phyloP scores from a whole-genome alignment of 2,113 vertebrate species.

The Polypterus bichir region DNA sequence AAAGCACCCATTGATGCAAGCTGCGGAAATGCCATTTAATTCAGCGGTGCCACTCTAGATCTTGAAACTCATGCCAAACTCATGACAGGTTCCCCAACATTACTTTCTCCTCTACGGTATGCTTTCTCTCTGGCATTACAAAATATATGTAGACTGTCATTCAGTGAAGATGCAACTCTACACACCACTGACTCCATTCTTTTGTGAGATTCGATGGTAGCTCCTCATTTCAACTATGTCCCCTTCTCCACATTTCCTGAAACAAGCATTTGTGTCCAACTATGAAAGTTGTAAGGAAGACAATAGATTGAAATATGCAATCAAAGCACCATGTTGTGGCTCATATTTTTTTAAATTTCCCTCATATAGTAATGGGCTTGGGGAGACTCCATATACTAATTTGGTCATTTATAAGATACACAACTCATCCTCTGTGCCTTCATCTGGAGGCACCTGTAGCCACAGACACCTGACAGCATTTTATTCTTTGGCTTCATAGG shows the following conservation, averaged over 20 bases:
- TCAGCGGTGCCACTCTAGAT: too few species aligned
- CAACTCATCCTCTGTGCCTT: constrained; percentile 3
- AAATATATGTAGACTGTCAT: too few species aligned
- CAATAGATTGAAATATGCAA: constrained; percentile 8
- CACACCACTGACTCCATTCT: constrained; percentile 19
- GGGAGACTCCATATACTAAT: constrained; percentile 5
- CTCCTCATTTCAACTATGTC: constrained; percentile 13
- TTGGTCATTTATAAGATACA: constrained; percentile 8
- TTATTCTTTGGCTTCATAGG: constrained; percentile 7
- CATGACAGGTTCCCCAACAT: too few species aligned
- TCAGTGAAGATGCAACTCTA: too few species aligned
- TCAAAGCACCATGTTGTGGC: constrained; percentile 6
- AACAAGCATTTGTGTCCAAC: constrained; percentile 11
- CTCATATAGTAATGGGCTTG: constrained; percentile 4
- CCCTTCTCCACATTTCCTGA: constrained; percentile 17
- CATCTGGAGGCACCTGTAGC: constrained; percentile 10
- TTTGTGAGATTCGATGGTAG: constrained; percentile 13
- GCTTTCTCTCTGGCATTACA: too few species aligned
- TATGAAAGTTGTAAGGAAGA: constrained; percentile 16
- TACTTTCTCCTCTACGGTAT: too few species aligned
- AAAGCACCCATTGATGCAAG: too few species aligned
- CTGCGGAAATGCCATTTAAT: too few species aligned
- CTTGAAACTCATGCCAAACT: too few species aligned
- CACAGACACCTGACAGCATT: constrained; percentile 26
- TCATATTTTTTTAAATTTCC: constrained; percentile 5